Percentiles rank a stretch among this genome's conserved stretches.
These are phyloP conservation scores for Antechinus stuartii DNA, from an alignment of 2,113 vertebrate genomes.

Conservation along the genomic window DNA sequence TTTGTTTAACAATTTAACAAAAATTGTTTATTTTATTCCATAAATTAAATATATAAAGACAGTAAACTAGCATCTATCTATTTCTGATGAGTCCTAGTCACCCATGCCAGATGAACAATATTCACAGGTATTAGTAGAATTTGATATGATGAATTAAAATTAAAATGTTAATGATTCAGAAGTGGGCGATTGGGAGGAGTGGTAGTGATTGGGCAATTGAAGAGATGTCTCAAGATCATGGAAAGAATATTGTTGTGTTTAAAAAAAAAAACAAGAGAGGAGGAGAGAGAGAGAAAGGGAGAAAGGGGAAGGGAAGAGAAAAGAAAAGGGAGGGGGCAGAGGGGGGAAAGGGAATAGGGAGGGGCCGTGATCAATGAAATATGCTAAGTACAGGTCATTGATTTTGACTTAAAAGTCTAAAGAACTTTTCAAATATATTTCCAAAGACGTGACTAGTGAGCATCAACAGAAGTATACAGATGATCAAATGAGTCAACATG, in stretches of 20 bases:
- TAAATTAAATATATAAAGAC: not conserved
- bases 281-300: too few species aligned
- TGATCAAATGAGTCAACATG: not conserved
- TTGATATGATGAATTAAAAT: not conserved
- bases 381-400: not conserved
- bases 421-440: not conserved
- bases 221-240: not conserved
- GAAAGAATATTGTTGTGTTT: not conserved
- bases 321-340: too few species aligned
- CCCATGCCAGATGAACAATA: not conserved
- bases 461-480: not conserved
- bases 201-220: not conserved
- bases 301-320: not conserved
- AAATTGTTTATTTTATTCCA: too few species aligned
- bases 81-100: not conserved
- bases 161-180: not conserved
- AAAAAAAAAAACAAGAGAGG: not conserved
- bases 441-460: not conserved
- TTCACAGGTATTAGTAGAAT: not conserved
- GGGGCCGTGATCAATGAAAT: not conserved
- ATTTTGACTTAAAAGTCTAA: not conserved
- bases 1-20: too few species aligned
- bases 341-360: too few species aligned
- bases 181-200: too few species aligned
- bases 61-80: not conserved